Evolutionary conservation across 2,888 invertebrate genomes (phyloP).

Genomic region (Copidosoma aretas): DNA sequence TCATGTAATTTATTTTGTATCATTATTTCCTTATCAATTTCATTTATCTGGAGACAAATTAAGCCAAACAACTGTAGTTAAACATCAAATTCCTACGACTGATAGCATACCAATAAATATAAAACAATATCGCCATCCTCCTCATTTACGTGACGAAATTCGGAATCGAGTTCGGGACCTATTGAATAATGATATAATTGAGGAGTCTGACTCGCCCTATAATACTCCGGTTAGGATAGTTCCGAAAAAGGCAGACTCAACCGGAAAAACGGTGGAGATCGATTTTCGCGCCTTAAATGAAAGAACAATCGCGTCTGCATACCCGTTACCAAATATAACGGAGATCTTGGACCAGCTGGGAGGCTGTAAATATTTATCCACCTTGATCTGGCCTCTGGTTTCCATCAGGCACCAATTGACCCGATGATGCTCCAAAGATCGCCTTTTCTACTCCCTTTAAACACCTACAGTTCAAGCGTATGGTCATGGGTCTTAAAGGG

Average conservation of each 20-base stretch:
- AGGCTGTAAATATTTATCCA: conserved; percentile 42
- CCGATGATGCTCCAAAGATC: neutral
- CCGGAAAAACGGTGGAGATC: conserved; percentile 40
- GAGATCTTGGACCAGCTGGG: conserved; percentile 47
- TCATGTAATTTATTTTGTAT: neutral
- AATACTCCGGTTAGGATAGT: conserved; percentile 54
- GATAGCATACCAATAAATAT: conserved; percentile 29
- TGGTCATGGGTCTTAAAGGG: neutral
- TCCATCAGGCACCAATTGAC: neutral
- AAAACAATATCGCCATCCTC: conserved; percentile 39
- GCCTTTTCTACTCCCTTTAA: conserved; percentile 1
- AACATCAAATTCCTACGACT: conserved; percentile 34
- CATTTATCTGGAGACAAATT: conserved; percentile 38
- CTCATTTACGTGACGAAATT: conserved; percentile 35
- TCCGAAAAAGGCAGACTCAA: conserved; percentile 50
- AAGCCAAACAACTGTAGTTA: neutral
- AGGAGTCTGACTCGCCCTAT: conserved; percentile 40
- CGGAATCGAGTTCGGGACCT: conserved; percentile 43
- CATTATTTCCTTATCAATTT: conserved; percentile 31
- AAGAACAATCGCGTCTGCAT: conserved; percentile 46
- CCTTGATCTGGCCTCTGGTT: conserved; percentile 39
- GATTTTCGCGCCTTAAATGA: conserved; percentile 49
- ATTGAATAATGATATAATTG: conserved; percentile 47
- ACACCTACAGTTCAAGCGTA: conserved; percentile 2
- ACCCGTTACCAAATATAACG: conserved; percentile 49